phyloP scores from a whole-genome alignment of 1,140 invertebrate genomes.

The Bombus affinis region DNA sequence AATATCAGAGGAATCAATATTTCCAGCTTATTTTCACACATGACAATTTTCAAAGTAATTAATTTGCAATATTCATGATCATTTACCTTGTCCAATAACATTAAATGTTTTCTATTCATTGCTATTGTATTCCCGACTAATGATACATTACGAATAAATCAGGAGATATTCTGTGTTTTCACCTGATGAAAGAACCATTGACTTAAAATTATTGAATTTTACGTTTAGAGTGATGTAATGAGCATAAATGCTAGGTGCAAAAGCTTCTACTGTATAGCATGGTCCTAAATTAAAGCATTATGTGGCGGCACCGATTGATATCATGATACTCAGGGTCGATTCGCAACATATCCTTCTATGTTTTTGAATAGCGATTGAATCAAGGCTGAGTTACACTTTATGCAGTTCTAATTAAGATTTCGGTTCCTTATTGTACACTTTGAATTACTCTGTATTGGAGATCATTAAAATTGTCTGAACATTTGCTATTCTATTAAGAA shows the following conservation, averaged over 20 bases:
- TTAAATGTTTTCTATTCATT: not conserved
- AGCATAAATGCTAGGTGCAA: not conserved
- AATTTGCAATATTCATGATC: not conserved
- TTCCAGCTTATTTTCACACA: not conserved
- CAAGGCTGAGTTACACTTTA: not conserved
- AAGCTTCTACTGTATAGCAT: not conserved
- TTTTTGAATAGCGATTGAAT: not conserved
- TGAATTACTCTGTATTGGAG: not conserved
- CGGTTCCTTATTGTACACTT: not conserved
- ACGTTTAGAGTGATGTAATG: not conserved
- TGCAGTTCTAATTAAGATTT: not conserved
- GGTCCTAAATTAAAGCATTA: not conserved
- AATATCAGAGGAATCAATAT: not conserved
- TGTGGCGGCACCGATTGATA: not conserved
- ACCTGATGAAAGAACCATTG: not conserved
- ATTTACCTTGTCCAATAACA: not conserved
- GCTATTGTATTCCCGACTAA: constrained; percentile 9
- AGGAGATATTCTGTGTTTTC: not conserved
- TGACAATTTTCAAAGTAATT: not conserved
- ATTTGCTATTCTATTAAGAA: not conserved
- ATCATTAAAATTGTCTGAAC: not conserved
- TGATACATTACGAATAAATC: not conserved
- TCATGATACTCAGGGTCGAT: not conserved
- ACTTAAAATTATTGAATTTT: constrained; percentile 27
- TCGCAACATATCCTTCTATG: not conserved